phyloP scores from a whole-genome alignment of 2,113 vertebrate genomes.

The Oostethus manadensis region DNA sequence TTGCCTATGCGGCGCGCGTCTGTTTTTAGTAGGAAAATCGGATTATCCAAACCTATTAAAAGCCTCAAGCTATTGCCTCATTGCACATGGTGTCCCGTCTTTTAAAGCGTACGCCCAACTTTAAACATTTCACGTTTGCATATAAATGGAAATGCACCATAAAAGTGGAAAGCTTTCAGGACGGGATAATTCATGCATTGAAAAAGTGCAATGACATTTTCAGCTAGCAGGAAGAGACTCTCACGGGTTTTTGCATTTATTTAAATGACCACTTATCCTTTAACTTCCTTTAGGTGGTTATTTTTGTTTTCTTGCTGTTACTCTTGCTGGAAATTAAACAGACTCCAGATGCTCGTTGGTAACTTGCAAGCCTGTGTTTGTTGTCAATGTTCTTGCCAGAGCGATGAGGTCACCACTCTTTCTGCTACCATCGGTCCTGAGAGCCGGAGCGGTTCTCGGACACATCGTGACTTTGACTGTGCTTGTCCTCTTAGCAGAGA shows the following conservation, averaged over 20 bases:
- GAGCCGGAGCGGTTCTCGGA: conserved; percentile 13
- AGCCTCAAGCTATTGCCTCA: no score
- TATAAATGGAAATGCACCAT: no score
- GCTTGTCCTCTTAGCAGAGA: conserved; percentile 37
- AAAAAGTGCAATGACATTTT: no score
- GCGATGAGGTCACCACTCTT: conserved; percentile 29
- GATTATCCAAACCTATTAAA: no score
- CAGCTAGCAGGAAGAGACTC: no score
- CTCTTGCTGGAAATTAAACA: conserved; percentile 9
- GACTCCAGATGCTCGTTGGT: conserved; percentile 11
- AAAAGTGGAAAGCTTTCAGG: no score
- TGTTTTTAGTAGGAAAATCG: background rate
- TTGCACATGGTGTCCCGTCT: no score
- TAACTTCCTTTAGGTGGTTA: background rate
- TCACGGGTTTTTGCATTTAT: no score
- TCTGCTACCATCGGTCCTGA: conserved; percentile 20
- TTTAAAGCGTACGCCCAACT: no score
- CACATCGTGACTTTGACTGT: conserved; percentile 25
- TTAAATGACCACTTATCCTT: background rate
- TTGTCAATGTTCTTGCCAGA: conserved; percentile 36
- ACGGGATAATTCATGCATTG: no score
- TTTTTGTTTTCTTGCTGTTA: conserved; percentile 1
- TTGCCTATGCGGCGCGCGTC: conserved; percentile 4
- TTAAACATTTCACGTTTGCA: no score
- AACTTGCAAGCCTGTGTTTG: conserved; percentile 17